Conservation (phyloP, 2,888 invertebrate species). For the Danaus chrysippus region DNA sequence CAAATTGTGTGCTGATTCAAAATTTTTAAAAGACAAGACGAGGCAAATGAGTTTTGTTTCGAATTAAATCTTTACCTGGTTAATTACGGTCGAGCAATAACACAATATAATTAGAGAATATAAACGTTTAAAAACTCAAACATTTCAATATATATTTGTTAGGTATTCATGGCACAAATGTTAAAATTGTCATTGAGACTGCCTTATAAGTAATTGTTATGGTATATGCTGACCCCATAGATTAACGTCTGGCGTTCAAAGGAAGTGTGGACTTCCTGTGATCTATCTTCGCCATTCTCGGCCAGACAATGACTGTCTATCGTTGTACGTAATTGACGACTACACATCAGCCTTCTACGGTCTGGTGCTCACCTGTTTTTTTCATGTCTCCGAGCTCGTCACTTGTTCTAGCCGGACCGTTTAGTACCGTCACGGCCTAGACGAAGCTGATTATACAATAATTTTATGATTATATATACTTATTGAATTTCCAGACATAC, state of each 20-base stretch:
- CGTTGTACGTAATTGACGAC: constrained; percentile 55
- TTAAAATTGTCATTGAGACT: constrained; percentile 53
- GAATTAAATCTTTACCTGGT: too few species aligned
- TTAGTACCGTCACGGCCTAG: constrained; percentile 16
- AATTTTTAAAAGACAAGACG: too few species aligned
- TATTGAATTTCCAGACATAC: not conserved
- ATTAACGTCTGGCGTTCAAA: constrained; percentile 39
- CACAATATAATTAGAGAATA: too few species aligned
- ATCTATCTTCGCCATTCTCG: constrained; percentile 66
- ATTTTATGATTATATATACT: not conserved
- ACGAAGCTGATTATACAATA: too few species aligned
- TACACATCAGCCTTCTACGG: constrained; percentile 55
- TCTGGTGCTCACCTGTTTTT: constrained; percentile 53
- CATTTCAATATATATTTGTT: constrained; percentile 4
- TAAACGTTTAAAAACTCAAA: not conserved
- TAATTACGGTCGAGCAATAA: too few species aligned
- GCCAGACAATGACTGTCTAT: constrained; percentile 58
- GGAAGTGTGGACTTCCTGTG: constrained; percentile 74
- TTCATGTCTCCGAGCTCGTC: constrained; percentile 34
- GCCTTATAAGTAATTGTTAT: constrained; percentile 63
- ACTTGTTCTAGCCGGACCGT: constrained; percentile 30
- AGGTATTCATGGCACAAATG: constrained; percentile 44
- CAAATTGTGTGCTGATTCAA: too few species aligned
- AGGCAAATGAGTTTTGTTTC: too few species aligned
- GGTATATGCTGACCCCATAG: constrained; percentile 52